Evolutionary conservation across 2,888 invertebrate genomes (phyloP).

Genomic region (Strigamia crassipes): DNA sequence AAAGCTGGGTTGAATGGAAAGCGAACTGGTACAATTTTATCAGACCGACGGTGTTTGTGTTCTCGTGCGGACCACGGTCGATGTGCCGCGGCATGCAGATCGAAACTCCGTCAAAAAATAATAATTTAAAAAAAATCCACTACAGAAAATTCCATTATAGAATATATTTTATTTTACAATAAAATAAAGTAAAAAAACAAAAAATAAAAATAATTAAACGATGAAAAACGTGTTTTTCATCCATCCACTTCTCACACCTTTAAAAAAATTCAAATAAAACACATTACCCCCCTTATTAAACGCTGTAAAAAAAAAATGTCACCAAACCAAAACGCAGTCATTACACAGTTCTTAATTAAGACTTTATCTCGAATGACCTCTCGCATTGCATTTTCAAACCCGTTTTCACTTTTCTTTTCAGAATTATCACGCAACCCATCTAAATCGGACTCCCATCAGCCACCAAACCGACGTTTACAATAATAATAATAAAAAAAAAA

Average conservation of each 20-base stretch:
- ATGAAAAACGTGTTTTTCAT: no score
- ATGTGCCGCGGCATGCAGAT: no score
- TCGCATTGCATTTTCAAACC: conserved; percentile 1
- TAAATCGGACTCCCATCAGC: background rate
- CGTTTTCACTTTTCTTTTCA: background rate
- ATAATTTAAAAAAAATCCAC: no score
- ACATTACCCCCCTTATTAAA: conserved; percentile 26
- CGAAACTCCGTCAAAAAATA: no score
- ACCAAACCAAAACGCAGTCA: background rate
- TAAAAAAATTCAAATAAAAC: background rate
- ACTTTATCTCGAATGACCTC: conserved; percentile 32
- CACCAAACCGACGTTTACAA: background rate
- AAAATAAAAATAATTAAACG: no score
- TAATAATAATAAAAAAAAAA: background rate
- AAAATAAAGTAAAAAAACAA: no score
- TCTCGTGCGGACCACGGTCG: no score
- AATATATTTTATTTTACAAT: no score
- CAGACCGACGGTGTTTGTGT: no score
- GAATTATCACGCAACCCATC: background rate
- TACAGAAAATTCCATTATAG: no score
- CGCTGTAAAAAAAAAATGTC: background rate
- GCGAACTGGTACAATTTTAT: no score
- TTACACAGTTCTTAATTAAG: conserved; percentile 10
- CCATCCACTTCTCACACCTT: background rate
- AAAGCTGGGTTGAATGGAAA: no score